Evolutionary conservation across 1,140 invertebrate genomes (phyloP), one percentile per base, ranked within the genome.

Genomic region (Marisa cornuarietis): DNA sequence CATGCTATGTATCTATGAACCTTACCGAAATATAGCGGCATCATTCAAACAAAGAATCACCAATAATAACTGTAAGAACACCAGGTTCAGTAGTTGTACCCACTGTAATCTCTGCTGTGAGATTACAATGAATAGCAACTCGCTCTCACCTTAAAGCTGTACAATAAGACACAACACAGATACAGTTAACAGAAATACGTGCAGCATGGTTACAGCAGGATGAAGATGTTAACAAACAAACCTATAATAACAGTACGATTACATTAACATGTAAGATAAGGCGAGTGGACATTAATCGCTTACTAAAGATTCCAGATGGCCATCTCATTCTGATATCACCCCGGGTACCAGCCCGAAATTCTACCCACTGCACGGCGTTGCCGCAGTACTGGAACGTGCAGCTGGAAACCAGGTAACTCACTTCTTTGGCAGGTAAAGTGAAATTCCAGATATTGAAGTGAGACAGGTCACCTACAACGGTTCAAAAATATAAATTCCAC

Each of bases 401-500:
- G 24, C 90, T 88, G n/a, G 65, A 69, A 49, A 83, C 68, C n/a
- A 85, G 52, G 68, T 72, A 71, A 4, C 76, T 26, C 24, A 90
- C 84, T 62, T 86, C 86, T 6, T 81, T 52, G 22, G 72, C 13
- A 5, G 63, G 84, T 79, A 89, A 76, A 22, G 84, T 83, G 62
- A 85, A 81, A 69, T 87, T 86, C 91, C 91, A 91, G 61, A 91
- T 88, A 81, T 91, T 89, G 3, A 91, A 82, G 83, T 90, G 87
- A 54, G 86, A 86, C 13, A 91, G 79, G 77, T 89, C 87, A 31
- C 90, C 76, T 77, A 51, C 8, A 52, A 14, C 31, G 6, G 6
- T 42, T 42, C 31, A 2, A 2, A 42, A 42, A 42, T 42, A 42
- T 42, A 42, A 42, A 42, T 42, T 42, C 31, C 31, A 4, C 31